A percentile compares a stretch with the other conserved stretches of the same genome.
Evolutionary conservation across 2,888 invertebrate genomes (phyloP).

Genomic region (Ecliptopera silaceata): DNA sequence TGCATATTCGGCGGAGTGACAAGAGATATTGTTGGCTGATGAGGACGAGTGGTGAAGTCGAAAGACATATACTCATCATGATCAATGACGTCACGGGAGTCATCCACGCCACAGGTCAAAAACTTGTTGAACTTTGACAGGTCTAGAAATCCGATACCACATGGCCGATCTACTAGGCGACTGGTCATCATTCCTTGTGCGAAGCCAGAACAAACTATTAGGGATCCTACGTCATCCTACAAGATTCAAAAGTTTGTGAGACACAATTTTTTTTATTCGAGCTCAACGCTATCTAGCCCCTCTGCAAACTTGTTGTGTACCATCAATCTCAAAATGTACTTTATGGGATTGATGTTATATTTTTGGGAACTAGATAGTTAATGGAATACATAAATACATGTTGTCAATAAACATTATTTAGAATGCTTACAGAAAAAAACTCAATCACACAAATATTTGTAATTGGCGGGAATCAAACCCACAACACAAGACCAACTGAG

Average conservation of each 20-base stretch:
- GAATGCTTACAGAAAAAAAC: too few species aligned
- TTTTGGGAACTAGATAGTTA: too few species aligned
- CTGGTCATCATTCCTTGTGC: conserved; percentile 69
- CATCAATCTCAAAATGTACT: too few species aligned
- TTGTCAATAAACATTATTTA: too few species aligned
- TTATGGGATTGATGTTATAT: too few species aligned
- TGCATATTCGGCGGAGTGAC: neutral
- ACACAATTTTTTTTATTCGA: neutral
- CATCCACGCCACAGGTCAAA: conserved; percentile 72
- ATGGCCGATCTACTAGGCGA: conserved; percentile 67
- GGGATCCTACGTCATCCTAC: conserved; percentile 70
- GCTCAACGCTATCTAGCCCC: too few species aligned
- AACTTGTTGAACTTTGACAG: conserved; percentile 59
- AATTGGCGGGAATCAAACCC: too few species aligned
- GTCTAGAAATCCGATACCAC: conserved; percentile 69
- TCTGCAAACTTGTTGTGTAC: too few species aligned
- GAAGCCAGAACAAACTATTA: conserved; percentile 64
- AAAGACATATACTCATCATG: conserved; percentile 49
- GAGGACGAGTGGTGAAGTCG: conserved; percentile 40
- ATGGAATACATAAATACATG: too few species aligned
- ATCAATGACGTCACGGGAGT: conserved; percentile 64
- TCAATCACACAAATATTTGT: too few species aligned
- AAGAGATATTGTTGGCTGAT: conserved; percentile 22
- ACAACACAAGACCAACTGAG: too few species aligned
- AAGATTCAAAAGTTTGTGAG: neutral